Evolutionary conservation across 2,888 invertebrate species (phyloP).

Genomic region (Melieria picta): DNA sequence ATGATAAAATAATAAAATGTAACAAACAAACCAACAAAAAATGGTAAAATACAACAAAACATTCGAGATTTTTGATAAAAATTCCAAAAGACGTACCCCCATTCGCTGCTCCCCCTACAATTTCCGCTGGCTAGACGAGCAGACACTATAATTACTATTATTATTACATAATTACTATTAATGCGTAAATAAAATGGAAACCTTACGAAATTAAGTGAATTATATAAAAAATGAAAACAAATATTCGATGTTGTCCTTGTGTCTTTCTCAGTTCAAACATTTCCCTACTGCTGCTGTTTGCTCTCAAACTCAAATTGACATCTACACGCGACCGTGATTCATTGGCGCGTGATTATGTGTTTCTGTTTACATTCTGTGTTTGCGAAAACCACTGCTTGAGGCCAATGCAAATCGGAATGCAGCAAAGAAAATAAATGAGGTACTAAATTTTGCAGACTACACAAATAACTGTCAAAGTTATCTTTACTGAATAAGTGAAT

Average conservation of each 20-base stretch:
- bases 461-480: too few species aligned
- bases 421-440: too few species aligned
- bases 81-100: background rate
- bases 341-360: too few species aligned
- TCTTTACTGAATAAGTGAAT: background rate
- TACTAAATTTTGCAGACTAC: too few species aligned
- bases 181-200: slow-evolving; percentile 22
- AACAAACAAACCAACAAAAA: slow-evolving; percentile 29
- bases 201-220: slow-evolving; percentile 22
- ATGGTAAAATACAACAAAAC: slow-evolving; percentile 7
- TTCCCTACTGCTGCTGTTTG: too few species aligned
- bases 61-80: slow-evolving; percentile 26
- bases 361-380: too few species aligned
- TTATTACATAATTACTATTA: slow-evolving; percentile 19
- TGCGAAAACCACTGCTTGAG: too few species aligned
- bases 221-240: background rate
- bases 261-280: too few species aligned
- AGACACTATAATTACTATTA: slow-evolving; percentile 26
- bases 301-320: too few species aligned
- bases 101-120: background rate
- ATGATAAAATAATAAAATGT: slow-evolving; percentile 33
- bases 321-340: too few species aligned
- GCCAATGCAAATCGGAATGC: too few species aligned
- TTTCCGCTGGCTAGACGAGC: slow-evolving; percentile 5
- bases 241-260: slow-evolving; percentile 37